These are phyloP conservation scores for Pseudopleuronectes americanus DNA, from an alignment of 2,797 vertebrate species.

Conservation along the genomic window DNA sequence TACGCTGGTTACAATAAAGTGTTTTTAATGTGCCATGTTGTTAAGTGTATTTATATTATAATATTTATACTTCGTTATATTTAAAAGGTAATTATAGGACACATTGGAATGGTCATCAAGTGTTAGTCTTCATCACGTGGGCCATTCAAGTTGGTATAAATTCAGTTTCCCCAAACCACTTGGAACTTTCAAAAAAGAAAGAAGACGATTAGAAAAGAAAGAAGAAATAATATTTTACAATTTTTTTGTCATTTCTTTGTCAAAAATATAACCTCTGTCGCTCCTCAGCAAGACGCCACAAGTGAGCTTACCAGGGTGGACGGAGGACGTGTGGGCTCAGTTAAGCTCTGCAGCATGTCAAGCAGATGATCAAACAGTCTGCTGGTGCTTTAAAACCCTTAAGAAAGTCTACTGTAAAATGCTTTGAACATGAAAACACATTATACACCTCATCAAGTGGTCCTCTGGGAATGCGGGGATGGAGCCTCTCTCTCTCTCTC, in stretches of 20 bases:
- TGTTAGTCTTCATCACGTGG: slow-evolving; percentile 8
- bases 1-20: not conserved
- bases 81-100: slow-evolving; percentile 29
- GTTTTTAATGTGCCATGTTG: not conserved
- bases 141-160: not conserved
- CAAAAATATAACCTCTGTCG: slow-evolving; percentile 20
- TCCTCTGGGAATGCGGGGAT: slow-evolving; percentile 32
- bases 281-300: not conserved
- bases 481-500: not conserved
- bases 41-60: not conserved
- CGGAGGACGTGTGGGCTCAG: slow-evolving; percentile 39
- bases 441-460: slow-evolving; percentile 62
- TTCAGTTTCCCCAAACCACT: not conserved
- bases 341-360: slow-evolving; percentile 45
- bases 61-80: slow-evolving; percentile 3
- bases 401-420: slow-evolving; percentile 55
- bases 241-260: slow-evolving; percentile 7
- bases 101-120: not conserved
- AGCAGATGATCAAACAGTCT: slow-evolving; percentile 66
- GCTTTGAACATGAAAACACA: slow-evolving; percentile 74
- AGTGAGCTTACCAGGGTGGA: not conserved
- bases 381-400: slow-evolving; percentile 51
- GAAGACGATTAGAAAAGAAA: no score
- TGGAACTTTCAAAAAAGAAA: no score
- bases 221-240: not conserved